Evolutionary conservation across 2,888 invertebrate species (phyloP), one percentile per base, ranked within the genome.

Genomic region (Eumerus sabulonum): DNA sequence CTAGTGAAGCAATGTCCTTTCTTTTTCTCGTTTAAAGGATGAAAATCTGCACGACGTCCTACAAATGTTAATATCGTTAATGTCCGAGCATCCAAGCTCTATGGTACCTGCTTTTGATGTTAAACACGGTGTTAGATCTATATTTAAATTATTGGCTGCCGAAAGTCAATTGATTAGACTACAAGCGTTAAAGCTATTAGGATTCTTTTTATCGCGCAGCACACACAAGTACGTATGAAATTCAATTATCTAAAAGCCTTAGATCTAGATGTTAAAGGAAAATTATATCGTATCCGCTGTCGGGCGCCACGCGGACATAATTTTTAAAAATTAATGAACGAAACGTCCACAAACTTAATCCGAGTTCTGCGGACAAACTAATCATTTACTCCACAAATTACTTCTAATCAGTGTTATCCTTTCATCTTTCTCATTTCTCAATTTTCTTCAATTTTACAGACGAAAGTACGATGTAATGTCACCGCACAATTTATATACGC

Each of bases 401-500:
- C 27, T 27, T 27, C 2, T 27, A 27, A 27, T 27, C 27, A 2
- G 2, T 27, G 27, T 27, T 2, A 27, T 27, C 27, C 27, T 27
- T 27, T n/a, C n/a, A n/a, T n/a, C n/a, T 27, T 27, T 27, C 27
- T 27, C 27, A 4, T 7, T 27, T 27, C 7, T 27, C 40, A 40
- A 2, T 40, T 40, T 40, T n/a, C 40, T 40, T 77, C 35, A 59
- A 63, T 68, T 59, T 62, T 63, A 36, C 64, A 98, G 97, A 90
- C 93, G 99, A 85, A 99, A 99, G 90, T 98, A 98, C 90, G 99
- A 99, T 90, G 97, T 98, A 63, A 98, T 99, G 98, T 96, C 96
- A 83, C 98, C 98, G 1, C 96, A 98, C 90, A 99, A 99, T 91
- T 91, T 99, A 86, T 99, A 99, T 91, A 98, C 98, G 19, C 90